phyloP scores from a whole-genome alignment of 2,113 vertebrate genomes.

The Catharus minimus region DNA sequence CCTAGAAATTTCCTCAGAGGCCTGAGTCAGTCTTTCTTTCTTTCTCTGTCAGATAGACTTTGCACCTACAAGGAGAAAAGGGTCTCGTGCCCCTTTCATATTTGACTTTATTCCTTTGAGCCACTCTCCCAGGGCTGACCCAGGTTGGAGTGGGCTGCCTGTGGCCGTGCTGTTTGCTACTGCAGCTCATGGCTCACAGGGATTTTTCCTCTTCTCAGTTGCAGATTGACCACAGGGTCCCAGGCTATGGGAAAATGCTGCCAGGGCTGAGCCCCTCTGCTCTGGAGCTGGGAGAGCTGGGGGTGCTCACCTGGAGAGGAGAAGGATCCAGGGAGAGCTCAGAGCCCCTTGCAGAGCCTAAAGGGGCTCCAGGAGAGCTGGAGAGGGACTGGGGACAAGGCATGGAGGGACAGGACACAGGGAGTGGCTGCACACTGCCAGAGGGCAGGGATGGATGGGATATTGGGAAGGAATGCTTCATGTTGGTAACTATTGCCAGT shows the following conservation, averaged over 20 bases:
- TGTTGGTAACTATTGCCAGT: neutral
- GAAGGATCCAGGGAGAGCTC: accelerated
- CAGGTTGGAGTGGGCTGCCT: neutral
- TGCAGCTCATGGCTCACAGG: neutral
- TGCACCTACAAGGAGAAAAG: neutral
- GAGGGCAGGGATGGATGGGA: accelerated
- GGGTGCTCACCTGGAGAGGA: neutral
- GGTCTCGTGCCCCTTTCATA: neutral
- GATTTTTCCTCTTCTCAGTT: neutral
- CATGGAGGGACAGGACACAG: neutral
- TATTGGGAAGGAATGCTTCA: neutral
- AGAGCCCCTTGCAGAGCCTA: neutral
- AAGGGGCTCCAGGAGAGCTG: neutral
- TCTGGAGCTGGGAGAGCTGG: neutral
- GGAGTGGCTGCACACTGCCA: neutral
- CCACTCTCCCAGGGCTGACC: neutral
- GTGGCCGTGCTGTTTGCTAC: neutral
- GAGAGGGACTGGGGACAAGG: neutral
- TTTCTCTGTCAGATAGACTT: neutral
- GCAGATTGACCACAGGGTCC: neutral
- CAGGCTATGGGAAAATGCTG: neutral
- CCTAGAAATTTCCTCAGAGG: neutral
- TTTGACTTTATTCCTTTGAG: neutral
- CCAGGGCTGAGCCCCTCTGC: accelerated
- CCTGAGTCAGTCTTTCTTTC: neutral